These are phyloP conservation scores for Coptodon bakossiorum DNA, from an alignment of 2,113 vertebrate species.

Conservation along the genomic window DNA sequence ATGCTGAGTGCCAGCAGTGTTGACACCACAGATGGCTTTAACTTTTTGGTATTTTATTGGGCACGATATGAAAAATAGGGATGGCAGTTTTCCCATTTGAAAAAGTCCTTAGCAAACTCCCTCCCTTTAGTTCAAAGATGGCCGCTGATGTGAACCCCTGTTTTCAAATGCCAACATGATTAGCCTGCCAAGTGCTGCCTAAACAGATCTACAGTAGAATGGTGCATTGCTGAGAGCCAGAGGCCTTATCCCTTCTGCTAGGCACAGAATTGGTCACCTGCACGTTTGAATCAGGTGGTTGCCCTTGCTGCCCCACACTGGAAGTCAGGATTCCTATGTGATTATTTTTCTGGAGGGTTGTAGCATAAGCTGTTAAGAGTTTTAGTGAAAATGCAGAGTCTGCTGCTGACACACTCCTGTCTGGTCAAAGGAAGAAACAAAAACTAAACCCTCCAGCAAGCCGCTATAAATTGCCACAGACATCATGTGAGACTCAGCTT, in stretches of 20 bases:
- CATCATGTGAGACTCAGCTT: background rate
- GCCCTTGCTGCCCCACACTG: background rate
- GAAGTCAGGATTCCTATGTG: background rate
- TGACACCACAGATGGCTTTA: conserved; percentile 62
- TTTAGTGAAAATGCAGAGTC: background rate
- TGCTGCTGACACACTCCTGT: conserved; percentile 7
- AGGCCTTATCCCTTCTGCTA: background rate
- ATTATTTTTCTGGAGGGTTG: background rate
- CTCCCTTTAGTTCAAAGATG: conserved; percentile 33
- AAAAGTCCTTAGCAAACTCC: conserved; percentile 9
- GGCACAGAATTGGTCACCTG: conserved; percentile 7
- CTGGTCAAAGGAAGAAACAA: background rate
- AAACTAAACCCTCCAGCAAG: background rate
- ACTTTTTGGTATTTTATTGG: conserved; percentile 53
- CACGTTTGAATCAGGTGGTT: background rate
- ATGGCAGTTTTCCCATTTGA: conserved; percentile 48
- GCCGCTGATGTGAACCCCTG: conserved; percentile 31
- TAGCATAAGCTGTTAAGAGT: background rate
- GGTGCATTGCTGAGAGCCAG: background rate
- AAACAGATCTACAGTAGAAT: conserved; percentile 10
- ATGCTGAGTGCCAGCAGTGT: conserved; percentile 30
- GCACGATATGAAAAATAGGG: conserved; percentile 43
- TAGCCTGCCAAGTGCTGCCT: conserved; percentile 27
- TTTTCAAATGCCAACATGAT: conserved; percentile 26
- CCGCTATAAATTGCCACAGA: background rate